Evolutionary conservation across 2,888 invertebrate species (phyloP), one percentile per base, ranked within the genome.

Genomic region (Linnaemya vulpina): DNA sequence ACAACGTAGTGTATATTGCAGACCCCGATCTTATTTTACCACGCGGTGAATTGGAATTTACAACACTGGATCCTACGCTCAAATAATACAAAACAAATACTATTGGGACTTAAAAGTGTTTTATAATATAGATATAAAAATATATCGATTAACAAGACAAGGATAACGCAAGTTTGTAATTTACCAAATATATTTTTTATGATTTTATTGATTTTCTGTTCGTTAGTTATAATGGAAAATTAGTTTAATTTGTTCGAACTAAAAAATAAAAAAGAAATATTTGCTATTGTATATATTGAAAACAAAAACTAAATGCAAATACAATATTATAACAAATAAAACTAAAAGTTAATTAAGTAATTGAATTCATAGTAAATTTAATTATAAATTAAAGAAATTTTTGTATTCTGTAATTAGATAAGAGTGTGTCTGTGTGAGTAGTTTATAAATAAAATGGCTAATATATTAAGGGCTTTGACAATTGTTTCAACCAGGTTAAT

Each of bases 11-110:
- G 87, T 93, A 92, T 90, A 92, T 92, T 93, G 90, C 92, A 92
- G 92, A 92, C 92, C 92, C 92, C 87, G 92, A 92, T 90, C 90
- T 92, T 87, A 92, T 92, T 90, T 89, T 92, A 87, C 92, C 92
- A 82, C 92, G 92, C 85, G 92, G 93, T 88, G 92, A 92, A 89
- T 90, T 93, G 89, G 93, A 93, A 90, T 93, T 92, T 89, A 93
- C 92, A 88, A 91, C 93, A 87, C 89, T 91, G 90, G 92, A 92
- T 89, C 91, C 91, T 75, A 90, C 91, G 89, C 90, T 92, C 86
- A 91, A 91, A 89, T 91, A 87, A 83, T 81, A 73, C 65, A 62
- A 62, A 53, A 22, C 55, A 40, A 62, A 74, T 8, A 46, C 25
- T 17, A 30, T 35, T 25, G 74, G 49, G 51, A 73, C 76, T 60